Percentiles rank a stretch among this genome's conserved stretches.
phyloP scores from a whole-genome alignment of 2,113 vertebrate species.

The Romanogobio albipinnatus region DNA sequence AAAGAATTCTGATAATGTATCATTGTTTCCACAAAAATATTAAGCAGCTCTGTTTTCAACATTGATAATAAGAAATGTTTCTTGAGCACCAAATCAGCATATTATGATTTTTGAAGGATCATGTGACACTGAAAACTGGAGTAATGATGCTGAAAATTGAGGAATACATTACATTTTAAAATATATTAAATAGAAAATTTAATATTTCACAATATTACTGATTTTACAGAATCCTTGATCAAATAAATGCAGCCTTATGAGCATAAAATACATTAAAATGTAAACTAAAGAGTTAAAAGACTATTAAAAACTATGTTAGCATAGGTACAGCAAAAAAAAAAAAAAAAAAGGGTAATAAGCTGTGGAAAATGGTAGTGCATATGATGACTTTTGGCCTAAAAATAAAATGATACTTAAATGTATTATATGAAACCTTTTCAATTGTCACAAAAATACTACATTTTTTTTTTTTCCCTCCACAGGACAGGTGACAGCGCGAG shows the following conservation, averaged over 20 bases:
- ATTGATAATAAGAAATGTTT: not conserved
- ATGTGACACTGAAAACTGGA: not conserved
- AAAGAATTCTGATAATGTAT: not conserved
- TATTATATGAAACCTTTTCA: not conserved
- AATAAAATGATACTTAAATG: not conserved
- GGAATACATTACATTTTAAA: not conserved
- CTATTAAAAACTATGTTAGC: too few relatives aligned
- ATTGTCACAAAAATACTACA: not conserved
- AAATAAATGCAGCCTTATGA: too few relatives aligned
- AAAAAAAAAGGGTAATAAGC: not conserved
- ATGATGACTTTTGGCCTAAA: not conserved
- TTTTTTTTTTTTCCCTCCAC: conserved; percentile 2
- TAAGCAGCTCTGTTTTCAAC: not conserved
- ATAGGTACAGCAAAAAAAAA: not conserved
- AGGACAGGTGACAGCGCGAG: conserved; percentile 83
- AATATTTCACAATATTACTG: not conserved
- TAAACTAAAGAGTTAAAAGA: too few relatives aligned
- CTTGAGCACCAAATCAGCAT: not conserved
- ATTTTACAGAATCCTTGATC: not conserved
- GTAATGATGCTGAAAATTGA: not conserved
- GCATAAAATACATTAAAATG: too few relatives aligned
- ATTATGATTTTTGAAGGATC: not conserved
- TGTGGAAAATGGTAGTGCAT: not conserved
- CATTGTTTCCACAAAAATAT: not conserved
- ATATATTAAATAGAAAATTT: too few relatives aligned